phyloP scores from a whole-genome alignment of 2,888 invertebrate species.

The Xestia sexstrigata region DNA sequence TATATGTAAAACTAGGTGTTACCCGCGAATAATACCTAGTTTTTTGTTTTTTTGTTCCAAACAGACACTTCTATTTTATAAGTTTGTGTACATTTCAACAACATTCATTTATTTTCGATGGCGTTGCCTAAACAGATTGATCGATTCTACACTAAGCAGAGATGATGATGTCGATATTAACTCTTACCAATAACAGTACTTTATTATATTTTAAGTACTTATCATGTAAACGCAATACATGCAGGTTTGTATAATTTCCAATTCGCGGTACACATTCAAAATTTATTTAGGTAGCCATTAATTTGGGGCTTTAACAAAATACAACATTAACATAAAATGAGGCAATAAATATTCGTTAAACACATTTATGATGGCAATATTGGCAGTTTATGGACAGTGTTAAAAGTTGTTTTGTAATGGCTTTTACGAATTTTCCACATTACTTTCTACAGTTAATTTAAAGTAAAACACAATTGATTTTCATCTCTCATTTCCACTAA shows the following conservation, averaged over 20 bases:
- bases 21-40: too few species aligned
- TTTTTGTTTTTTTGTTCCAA: too few species aligned
- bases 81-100: background rate
- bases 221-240: conserved; percentile 23
- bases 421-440: conserved; percentile 8
- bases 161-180: conserved; percentile 1
- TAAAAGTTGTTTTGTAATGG: conserved; percentile 32
- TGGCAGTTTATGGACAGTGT: conserved; percentile 39
- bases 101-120: conserved; percentile 15
- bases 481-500: background rate
- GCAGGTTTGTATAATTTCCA: conserved; percentile 24
- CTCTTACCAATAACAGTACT: conserved; percentile 5
- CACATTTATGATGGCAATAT: conserved; percentile 42
- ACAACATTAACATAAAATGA: conserved; percentile 45
- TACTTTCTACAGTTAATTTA: background rate
- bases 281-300: conserved; percentile 44
- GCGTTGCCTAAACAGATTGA: conserved; percentile 1
- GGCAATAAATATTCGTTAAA: conserved; percentile 40
- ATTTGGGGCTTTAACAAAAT: conserved; percentile 35
- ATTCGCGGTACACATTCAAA: conserved; percentile 22
- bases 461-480: background rate
- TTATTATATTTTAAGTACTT: conserved; percentile 15
- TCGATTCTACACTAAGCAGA: background rate
- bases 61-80: too few species aligned
- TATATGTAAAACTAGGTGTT: background rate